Evolutionary conservation across 2,113 vertebrate genomes (phyloP), one percentile per base, ranked within the genome.

Genomic region (Corythornis cristatus): DNA sequence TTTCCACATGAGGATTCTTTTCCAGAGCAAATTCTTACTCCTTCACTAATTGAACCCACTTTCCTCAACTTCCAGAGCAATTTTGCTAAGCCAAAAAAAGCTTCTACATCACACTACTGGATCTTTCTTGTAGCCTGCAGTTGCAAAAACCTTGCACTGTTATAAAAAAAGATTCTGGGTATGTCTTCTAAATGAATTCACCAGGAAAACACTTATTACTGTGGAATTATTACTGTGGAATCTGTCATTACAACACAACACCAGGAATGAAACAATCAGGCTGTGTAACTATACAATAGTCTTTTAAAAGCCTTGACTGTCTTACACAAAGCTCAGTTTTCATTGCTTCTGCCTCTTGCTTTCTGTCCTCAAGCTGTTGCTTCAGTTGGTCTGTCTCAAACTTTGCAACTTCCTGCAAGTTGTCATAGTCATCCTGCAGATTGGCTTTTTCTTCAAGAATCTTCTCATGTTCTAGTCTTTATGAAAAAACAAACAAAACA

Each of bases 351-450:
- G 91, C 96, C 96, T 99, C 98, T 81, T 98, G 96, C 92, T 97
- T 98, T 95, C 94, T 95, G 53, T 98, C 98, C 57, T 97, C 93
- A 75, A 99, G 97, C 77, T 98, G 97, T 95, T 98, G 98, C 67
- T 96, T 97, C 77, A 98, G 96, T 73, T 98, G 98, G 93, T 99
- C 99, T 3, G 97, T 97, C 85, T 99, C 99, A 97, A 99, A 99
- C 93, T 98, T 99, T 20, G 98, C 95, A 89, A 99, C 99, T 76
- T 99, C 99, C 92, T 99, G 98, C 75, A 99, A 96, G 58, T 98
- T 98, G 83, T 99, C 99, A 23, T 98, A 99, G 54, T 98, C 97
- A 94, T 99, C 99, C 97, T 99, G 99, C 45, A 99, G 97, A 42
- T 98, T 98, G 72, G 98, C 96, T 91, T 99, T 98, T 95, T 98